Evolutionary conservation across 2,888 invertebrate genomes (phyloP).

Genomic region (Papilio gigon): DNA sequence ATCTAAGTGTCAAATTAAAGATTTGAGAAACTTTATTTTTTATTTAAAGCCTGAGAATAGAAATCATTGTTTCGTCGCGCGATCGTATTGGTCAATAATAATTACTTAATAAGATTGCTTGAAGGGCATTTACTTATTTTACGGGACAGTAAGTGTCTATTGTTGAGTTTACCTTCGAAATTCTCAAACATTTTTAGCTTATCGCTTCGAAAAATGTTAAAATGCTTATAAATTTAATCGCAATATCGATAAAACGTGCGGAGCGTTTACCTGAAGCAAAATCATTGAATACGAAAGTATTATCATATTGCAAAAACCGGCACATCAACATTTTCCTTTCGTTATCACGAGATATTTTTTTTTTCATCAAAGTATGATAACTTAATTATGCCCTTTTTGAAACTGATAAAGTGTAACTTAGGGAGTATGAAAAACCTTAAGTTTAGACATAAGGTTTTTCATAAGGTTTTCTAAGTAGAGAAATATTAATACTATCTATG

Average conservation of each 20-base stretch:
- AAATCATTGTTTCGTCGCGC: conserved; percentile 20
- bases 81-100: conserved; percentile 13
- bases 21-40: background rate
- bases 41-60: conserved; percentile 1
- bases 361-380: conserved; percentile 4
- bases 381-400: background rate
- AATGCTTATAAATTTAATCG: background rate
- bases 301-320: background rate
- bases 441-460: too few species aligned
- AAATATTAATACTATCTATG: background rate
- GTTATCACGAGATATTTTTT: background rate
- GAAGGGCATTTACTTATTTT: conserved; percentile 12
- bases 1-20: background rate
- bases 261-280: background rate
- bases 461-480: too few species aligned
- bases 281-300: background rate
- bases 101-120: conserved; percentile 10
- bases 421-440: background rate
- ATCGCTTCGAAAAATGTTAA: background rate
- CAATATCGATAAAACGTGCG: background rate
- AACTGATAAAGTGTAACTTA: background rate
- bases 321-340: background rate
- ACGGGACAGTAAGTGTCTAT: background rate
- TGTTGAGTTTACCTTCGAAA: conserved; percentile 9
- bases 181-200: background rate